Conservation (phyloP, 1,140 invertebrate species). For the Apis florea region DNA sequence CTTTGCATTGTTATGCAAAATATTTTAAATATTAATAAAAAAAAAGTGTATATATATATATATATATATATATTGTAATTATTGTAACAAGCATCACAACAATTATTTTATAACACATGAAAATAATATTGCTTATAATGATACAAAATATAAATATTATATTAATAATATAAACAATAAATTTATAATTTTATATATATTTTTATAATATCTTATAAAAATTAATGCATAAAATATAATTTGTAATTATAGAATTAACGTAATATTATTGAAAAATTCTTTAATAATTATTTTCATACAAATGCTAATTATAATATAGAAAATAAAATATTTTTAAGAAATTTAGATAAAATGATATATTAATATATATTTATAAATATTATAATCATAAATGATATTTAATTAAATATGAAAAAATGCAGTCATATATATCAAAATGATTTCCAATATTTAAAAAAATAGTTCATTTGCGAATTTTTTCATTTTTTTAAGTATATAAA, state of each 20-base stretch:
- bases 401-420: neutral
- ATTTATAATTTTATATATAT: too few species aligned
- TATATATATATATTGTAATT: too few species aligned
- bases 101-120: neutral
- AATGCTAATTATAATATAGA: neutral
- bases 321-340: neutral
- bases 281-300: neutral
- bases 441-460: neutral
- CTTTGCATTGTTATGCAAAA: constrained; percentile 8
- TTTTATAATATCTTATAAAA: too few species aligned
- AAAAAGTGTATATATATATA: neutral
- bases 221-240: too few species aligned
- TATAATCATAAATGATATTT: too few species aligned
- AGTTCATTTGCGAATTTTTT: neutral
- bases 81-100: neutral
- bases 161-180: too few species aligned
- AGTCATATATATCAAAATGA: neutral
- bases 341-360: too few species aligned
- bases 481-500: neutral
- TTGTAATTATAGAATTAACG: too few species aligned
- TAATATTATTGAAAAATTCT: neutral
- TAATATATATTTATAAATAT: too few species aligned
- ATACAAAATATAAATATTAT: neutral
- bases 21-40: constrained; percentile 9
- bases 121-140: neutral